Conservation (phyloP, 2,888 invertebrate genomes). For the Calephelis perditalis region DNA sequence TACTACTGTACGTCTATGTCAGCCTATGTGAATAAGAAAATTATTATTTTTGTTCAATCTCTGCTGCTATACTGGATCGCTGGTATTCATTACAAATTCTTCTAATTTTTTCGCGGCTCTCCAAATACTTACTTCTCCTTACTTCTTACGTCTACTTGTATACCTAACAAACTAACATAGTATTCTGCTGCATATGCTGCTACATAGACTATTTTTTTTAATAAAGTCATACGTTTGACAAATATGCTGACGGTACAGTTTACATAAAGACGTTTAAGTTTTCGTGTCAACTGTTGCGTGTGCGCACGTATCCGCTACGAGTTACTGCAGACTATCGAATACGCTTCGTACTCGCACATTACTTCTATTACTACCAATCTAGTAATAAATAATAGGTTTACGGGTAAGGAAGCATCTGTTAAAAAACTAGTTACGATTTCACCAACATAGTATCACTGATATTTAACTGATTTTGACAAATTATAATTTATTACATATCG, state of each 20-base stretch:
- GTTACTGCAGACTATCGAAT: not conserved
- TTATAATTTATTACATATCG: too few relatives aligned
- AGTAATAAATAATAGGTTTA: not conserved
- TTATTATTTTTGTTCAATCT: slow-evolving; percentile 43
- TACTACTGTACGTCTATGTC: too few relatives aligned
- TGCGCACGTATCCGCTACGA: slow-evolving; percentile 16
- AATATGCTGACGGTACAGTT: slow-evolving; percentile 2
- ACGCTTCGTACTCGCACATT: not conserved
- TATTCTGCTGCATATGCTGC: too few relatives aligned
- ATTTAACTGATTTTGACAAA: too few relatives aligned
- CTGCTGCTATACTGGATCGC: slow-evolving; percentile 60
- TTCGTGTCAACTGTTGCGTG: slow-evolving; percentile 8
- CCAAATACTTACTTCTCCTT: too few relatives aligned
- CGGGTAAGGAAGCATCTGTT: not conserved
- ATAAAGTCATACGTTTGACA: too few relatives aligned
- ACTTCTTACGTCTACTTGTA: too few relatives aligned
- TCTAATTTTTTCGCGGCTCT: too few relatives aligned
- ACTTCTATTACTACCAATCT: not conserved
- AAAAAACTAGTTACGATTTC: not conserved
- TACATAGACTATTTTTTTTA: too few relatives aligned
- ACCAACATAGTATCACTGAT: too few relatives aligned
- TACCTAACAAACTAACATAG: too few relatives aligned
- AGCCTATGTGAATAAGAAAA: too few relatives aligned
- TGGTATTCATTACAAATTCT: slow-evolving; percentile 78
- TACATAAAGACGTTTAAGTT: not conserved